These are phyloP conservation scores for Euphonia xanthogaster DNA, from an alignment of 2,797 vertebrate species.

Conservation along the genomic window DNA sequence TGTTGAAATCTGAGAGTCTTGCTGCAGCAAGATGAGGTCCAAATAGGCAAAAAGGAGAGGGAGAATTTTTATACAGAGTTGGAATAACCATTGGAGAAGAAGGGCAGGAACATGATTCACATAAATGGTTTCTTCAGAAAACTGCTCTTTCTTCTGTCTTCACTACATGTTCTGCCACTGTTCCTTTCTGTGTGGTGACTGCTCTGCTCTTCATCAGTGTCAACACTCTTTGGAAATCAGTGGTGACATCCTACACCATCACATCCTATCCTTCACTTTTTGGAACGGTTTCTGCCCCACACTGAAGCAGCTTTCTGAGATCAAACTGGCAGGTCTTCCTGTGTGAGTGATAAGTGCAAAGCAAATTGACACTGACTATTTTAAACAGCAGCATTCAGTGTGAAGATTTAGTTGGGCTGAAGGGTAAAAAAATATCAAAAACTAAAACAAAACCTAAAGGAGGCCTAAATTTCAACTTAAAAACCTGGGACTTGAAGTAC, in stretches of 20 bases:
- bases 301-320: neutral
- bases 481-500: neutral
- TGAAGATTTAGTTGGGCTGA: neutral
- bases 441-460: neutral
- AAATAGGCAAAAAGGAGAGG: neutral
- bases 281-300: neutral
- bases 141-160: neutral
- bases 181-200: neutral
- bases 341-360: neutral
- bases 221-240: neutral
- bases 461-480: neutral
- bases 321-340: conserved; percentile 16
- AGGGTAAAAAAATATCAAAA: neutral
- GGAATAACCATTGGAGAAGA: neutral
- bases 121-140: neutral
- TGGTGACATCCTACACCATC: neutral
- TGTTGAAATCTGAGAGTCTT: neutral
- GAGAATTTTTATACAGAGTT: neutral
- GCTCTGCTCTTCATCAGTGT: neutral
- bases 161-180: neutral
- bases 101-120: neutral
- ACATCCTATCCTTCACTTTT: neutral
- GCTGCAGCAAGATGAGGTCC: neutral
- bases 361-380: neutral
- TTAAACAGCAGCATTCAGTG: neutral